phyloP scores from a whole-genome alignment of 2,113 vertebrate genomes.

The Lycocorax pyrrhopterus region DNA sequence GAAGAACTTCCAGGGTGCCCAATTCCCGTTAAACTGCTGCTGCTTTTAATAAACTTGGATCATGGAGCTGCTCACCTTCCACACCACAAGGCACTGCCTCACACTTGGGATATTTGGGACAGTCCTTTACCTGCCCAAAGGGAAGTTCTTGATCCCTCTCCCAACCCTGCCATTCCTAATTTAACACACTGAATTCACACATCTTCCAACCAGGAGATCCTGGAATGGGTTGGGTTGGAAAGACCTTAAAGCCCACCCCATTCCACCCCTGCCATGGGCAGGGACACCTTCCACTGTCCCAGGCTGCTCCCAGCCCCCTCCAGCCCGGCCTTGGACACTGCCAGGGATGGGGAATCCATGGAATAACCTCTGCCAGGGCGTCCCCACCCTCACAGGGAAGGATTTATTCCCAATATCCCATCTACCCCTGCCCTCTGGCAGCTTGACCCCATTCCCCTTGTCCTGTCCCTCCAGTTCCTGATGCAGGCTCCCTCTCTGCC shows the following conservation, averaged over 20 bases:
- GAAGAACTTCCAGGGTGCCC: background rate
- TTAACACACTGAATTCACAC: background rate
- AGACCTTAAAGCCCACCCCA: background rate
- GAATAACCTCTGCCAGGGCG: background rate
- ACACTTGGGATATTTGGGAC: accelerated
- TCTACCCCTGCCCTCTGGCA: background rate
- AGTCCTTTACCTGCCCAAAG: background rate
- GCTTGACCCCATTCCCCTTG: accelerated
- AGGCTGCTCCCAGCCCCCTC: accelerated
- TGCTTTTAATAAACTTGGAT: background rate
- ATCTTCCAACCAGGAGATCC: background rate
- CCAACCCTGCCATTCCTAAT: background rate
- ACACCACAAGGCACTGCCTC: background rate
- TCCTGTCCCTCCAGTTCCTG: background rate
- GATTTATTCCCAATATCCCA: background rate
- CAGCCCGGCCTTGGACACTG: background rate
- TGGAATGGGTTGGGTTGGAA: background rate
- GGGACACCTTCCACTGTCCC: background rate
- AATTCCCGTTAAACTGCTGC: background rate
- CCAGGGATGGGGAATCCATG: background rate
- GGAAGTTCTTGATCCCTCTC: background rate
- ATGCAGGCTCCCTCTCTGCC: background rate
- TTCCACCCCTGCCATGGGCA: background rate
- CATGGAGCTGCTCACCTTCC: background rate
- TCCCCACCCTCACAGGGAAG: accelerated